Percentiles rank a stretch among this genome's conserved stretches.
phyloP scores from a whole-genome alignment of 2,888 invertebrate genomes.

The Omphaloscelis lunosa region DNA sequence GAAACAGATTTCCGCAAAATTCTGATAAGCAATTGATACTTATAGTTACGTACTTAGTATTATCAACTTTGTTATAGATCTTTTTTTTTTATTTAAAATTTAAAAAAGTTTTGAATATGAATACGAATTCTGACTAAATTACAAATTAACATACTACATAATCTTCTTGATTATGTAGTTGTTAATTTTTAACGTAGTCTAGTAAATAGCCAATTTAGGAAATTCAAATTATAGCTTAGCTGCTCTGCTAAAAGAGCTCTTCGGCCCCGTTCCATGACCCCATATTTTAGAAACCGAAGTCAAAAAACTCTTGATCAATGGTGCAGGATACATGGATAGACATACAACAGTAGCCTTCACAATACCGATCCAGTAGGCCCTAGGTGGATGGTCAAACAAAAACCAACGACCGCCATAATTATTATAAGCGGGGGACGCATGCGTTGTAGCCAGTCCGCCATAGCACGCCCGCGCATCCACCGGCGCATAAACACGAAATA shows the following conservation, averaged over 20 bases:
- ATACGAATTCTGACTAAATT: neutral
- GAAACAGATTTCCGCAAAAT: neutral
- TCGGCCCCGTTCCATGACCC: constrained; percentile 32
- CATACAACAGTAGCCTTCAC: constrained; percentile 76
- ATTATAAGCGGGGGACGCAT: constrained; percentile 85
- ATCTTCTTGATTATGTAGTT: no score
- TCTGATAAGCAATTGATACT: neutral
- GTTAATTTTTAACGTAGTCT: no score
- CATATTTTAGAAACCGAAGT: constrained; percentile 51
- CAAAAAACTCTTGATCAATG: constrained; percentile 63
- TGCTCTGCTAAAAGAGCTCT: neutral
- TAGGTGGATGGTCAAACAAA: constrained; percentile 83
- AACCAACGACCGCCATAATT: constrained; percentile 85
- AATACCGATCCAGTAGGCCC: constrained; percentile 67
- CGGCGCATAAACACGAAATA: constrained; percentile 54
- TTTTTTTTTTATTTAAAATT: no score
- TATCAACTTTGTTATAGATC: neutral
- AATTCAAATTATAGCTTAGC: constrained; percentile 7
- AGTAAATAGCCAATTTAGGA: neutral
- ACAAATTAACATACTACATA: no score
- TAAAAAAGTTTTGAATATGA: neutral
- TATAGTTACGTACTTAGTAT: no score
- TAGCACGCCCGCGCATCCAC: constrained; percentile 74
- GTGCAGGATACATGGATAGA: constrained; percentile 48
- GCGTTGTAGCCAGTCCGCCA: constrained; percentile 80